Conservation (phyloP, 37 sponge, comb jelly and placozoan genomes). For the Ephydatia muelleri region DNA sequence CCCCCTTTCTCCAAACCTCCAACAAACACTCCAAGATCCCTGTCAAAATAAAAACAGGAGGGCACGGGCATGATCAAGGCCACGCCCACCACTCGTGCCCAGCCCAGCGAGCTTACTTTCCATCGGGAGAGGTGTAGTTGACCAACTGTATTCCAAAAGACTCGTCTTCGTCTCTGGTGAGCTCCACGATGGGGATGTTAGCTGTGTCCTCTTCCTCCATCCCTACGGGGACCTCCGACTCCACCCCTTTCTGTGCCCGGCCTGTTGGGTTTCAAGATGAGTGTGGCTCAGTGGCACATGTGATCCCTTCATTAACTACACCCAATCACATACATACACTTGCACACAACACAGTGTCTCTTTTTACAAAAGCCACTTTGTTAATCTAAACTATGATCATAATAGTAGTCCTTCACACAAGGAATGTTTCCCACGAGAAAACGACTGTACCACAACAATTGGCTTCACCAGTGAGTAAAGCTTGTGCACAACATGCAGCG, state of each 20-base stretch:
- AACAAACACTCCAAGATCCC: constrained; percentile 74
- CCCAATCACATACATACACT: too few species aligned
- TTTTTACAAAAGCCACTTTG: too few species aligned
- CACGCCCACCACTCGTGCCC: neutral
- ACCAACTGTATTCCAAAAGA: constrained; percentile 42
- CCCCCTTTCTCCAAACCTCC: constrained; percentile 47
- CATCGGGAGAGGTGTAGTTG: constrained; percentile 42
- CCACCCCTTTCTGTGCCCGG: neutral
- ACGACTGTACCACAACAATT: too few species aligned
- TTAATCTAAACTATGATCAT: too few species aligned
- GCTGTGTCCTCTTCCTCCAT: constrained; percentile 35
- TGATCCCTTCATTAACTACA: too few species aligned
- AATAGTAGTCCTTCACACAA: too few species aligned
- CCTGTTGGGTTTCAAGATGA: too few species aligned
- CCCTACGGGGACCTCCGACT: neutral
- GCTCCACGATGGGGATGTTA: constrained; percentile 61
- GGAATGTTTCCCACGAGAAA: too few species aligned
- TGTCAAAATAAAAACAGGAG: constrained; percentile 1
- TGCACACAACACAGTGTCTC: too few species aligned
- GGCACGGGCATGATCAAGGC: neutral
- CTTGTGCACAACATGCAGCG: too few species aligned
- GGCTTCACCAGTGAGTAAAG: too few species aligned
- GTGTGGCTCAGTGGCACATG: too few species aligned
- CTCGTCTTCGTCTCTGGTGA: constrained; percentile 41
- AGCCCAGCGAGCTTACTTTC: constrained; percentile 27